These are phyloP conservation scores for Acinonyx jubatus DNA, from an alignment of 2,113 vertebrate genomes.

Conservation along the genomic window DNA sequence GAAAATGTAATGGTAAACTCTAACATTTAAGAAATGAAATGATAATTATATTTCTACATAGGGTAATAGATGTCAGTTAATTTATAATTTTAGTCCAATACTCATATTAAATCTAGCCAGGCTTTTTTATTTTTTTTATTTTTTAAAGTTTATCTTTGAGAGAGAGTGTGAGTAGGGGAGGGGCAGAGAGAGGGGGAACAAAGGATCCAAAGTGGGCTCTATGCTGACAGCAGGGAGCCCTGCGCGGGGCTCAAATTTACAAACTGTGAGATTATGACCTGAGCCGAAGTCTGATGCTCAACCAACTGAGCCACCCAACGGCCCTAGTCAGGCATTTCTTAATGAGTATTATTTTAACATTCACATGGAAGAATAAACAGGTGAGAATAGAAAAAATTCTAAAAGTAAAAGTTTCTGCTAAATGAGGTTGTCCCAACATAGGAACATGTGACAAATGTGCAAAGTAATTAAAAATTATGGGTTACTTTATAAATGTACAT, in stretches of 20 bases:
- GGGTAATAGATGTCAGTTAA: background rate
- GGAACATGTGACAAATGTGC: background rate
- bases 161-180: too few species aligned
- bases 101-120: background rate
- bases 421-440: background rate
- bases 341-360: background rate
- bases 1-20: background rate
- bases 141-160: too few species aligned
- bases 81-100: background rate
- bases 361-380: background rate
- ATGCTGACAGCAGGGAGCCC: too few species aligned
- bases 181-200: too few species aligned
- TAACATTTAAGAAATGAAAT: background rate
- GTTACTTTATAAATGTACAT: background rate
- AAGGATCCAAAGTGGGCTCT: too few species aligned
- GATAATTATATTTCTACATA: background rate
- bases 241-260: too few species aligned
- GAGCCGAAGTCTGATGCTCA: too few species aligned
- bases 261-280: too few species aligned
- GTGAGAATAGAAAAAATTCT: constrained; percentile 2
- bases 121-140: background rate
- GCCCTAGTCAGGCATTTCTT: background rate
- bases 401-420: background rate
- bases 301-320: too few species aligned
- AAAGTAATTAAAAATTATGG: background rate